These are phyloP conservation scores for Eurystomus glaucurus DNA, from an alignment of 2,797 vertebrate genomes.

Conservation along the genomic window DNA sequence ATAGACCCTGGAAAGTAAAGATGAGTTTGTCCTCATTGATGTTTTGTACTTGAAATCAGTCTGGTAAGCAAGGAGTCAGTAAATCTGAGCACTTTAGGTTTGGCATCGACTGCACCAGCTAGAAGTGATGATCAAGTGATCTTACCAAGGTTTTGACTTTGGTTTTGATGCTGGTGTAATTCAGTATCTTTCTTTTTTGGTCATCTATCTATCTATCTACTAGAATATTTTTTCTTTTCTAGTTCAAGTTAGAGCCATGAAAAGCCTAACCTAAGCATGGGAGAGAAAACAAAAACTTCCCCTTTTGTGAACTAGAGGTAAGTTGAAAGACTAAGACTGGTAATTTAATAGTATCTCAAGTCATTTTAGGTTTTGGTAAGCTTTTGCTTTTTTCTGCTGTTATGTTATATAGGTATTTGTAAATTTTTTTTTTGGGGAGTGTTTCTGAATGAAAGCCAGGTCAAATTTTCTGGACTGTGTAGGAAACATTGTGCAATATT, in stretches of 20 bases:
- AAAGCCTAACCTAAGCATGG: rapidly evolving
- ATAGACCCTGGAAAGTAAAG: neutral
- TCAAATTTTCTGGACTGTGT: neutral
- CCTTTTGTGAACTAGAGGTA: neutral
- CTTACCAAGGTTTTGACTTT: neutral
- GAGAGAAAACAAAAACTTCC: neutral
- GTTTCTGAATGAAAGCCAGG: neutral
- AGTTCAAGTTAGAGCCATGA: neutral
- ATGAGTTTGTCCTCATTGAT: neutral
- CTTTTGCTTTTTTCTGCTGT: neutral
- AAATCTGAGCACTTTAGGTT: neutral
- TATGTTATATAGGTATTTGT: neutral
- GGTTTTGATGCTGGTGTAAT: neutral
- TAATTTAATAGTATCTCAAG: neutral
- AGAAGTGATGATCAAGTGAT: neutral
- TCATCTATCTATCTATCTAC: neutral
- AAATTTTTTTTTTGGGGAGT: neutral
- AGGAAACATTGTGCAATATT: neutral
- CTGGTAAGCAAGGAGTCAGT: neutral
- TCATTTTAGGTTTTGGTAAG: neutral
- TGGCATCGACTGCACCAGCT: neutral
- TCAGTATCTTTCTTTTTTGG: neutral
- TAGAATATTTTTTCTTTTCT: neutral
- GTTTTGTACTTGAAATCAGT: slow-evolving; percentile 7
- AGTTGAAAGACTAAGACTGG: neutral